A percentile compares a stretch with the other conserved stretches of the same genome.
These are phyloP conservation scores for Pelochelys cantorii DNA, from an alignment of 2,797 vertebrate genomes.

Conservation along the genomic window DNA sequence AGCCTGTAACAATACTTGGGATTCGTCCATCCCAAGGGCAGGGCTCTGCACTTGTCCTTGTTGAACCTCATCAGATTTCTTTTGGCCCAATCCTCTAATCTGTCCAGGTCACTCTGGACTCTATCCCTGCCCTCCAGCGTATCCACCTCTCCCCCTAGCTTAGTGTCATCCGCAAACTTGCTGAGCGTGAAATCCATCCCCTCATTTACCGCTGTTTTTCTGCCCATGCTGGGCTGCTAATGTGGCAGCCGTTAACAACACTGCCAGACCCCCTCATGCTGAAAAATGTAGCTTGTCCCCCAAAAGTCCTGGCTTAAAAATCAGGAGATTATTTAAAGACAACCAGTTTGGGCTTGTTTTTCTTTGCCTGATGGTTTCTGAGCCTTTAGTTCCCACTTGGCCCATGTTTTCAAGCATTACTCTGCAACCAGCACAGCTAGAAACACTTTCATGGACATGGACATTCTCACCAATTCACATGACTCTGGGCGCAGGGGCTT, in stretches of 20 bases:
- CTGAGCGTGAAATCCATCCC: no score
- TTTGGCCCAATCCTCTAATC: no score
- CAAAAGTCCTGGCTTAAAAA: not conserved
- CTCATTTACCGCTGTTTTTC: not conserved
- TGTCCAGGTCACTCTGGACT: no score
- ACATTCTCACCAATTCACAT: not conserved
- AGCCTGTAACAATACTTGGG: no score
- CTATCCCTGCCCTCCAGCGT: no score
- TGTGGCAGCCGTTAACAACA: not conserved
- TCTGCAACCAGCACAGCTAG: not conserved
- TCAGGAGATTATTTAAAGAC: not conserved
- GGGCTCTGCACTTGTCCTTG: no score
- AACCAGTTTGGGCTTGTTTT: not conserved
- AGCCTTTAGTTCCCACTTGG: not conserved
- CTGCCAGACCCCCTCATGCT: not conserved
- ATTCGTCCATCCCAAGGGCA: no score
- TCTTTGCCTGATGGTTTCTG: not conserved
- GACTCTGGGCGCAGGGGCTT: not conserved
- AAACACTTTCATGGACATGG: not conserved
- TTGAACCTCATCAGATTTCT: no score
- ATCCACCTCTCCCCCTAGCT: no score
- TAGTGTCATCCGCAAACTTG: no score
- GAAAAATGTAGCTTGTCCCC: not conserved
- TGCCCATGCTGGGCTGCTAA: not conserved
- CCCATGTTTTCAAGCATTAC: not conserved